Evolutionary conservation across 2,113 vertebrate species (phyloP).

Genomic region (Paradoxurus hermaphroditus): DNA sequence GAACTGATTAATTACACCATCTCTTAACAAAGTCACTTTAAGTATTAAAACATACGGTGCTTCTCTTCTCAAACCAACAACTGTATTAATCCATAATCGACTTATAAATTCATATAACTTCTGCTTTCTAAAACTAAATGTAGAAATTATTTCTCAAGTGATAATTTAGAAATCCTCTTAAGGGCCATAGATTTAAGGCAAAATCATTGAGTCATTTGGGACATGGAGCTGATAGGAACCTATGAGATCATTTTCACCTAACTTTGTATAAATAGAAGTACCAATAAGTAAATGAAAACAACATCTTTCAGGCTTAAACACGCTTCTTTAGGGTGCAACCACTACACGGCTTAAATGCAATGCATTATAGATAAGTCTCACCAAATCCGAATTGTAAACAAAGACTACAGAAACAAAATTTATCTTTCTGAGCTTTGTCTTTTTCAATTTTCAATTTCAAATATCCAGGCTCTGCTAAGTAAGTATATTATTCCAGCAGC

Average conservation of each 20-base stretch:
- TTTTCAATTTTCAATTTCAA: constrained; percentile 1
- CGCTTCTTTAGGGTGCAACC: not conserved
- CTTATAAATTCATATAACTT: not conserved
- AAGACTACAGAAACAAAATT: not conserved
- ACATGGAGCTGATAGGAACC: not conserved
- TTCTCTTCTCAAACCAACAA: not conserved
- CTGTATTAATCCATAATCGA: not conserved
- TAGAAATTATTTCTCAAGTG: constrained; percentile 43
- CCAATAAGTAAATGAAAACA: constrained; percentile 1
- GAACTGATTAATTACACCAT: not conserved
- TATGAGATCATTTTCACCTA: not conserved
- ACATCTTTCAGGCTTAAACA: not conserved
- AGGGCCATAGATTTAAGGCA: not conserved
- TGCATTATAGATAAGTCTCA: not conserved
- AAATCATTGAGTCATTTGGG: not conserved
- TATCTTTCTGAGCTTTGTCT: not conserved
- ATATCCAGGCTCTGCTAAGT: not conserved
- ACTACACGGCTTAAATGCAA: not conserved
- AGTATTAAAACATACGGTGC: not conserved
- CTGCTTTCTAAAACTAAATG: constrained; percentile 27
- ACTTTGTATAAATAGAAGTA: not conserved
- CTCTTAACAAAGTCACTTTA: not conserved
- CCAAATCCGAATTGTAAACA: not conserved
- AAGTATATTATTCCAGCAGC: not conserved
- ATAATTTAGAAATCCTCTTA: constrained; percentile 1